A percentile compares a stretch with the other conserved stretches of the same genome.
phyloP scores from a whole-genome alignment of 2,113 vertebrate species.

The Alosa alosa region DNA sequence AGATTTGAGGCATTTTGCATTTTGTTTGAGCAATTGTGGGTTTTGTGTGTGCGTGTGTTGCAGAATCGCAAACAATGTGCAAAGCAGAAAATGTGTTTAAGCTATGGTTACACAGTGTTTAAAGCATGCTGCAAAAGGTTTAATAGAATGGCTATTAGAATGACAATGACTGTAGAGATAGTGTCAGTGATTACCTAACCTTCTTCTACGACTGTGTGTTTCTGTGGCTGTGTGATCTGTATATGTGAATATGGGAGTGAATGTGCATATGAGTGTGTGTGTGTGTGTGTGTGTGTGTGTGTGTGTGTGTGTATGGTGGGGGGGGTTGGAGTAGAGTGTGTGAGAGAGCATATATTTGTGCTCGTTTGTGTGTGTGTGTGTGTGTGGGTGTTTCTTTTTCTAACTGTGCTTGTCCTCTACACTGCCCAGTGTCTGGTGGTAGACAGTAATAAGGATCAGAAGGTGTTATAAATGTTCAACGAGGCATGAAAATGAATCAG shows the following conservation, averaged over 20 bases:
- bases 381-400: neutral
- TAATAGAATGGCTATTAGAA: no score
- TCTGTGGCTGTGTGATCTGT: neutral
- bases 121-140: no score
- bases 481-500: neutral
- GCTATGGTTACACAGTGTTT: no score
- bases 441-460: conserved; percentile 18
- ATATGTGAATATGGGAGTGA: neutral
- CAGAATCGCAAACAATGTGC: no score
- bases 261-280: neutral
- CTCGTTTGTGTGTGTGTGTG: neutral
- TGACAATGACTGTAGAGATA: no score
- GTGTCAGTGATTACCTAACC: no score
- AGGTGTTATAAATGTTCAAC: conserved; percentile 29
- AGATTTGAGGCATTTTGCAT: no score
- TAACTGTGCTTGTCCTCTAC: conserved; percentile 4
- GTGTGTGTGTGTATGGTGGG: neutral
- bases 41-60: no score
- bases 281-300: conserved; percentile 23
- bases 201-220: neutral
- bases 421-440: conserved; percentile 13
- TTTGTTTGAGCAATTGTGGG: no score
- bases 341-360: no score
- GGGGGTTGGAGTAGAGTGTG: neutral
- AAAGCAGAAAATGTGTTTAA: no score